Evolutionary conservation across 2,113 vertebrate species (phyloP).

Genomic region (Pelvicachromis taeniatus): DNA sequence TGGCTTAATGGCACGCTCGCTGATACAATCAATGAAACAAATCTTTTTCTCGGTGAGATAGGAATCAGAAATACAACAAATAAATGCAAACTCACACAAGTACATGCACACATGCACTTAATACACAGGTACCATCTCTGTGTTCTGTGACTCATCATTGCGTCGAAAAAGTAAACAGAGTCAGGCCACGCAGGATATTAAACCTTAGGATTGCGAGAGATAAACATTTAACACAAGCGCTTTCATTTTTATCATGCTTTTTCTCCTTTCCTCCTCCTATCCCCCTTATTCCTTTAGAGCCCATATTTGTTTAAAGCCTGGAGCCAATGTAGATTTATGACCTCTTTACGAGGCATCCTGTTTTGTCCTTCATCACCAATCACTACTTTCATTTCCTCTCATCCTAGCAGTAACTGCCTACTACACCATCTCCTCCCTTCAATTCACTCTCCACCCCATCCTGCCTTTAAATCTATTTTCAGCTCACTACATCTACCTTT

Average conservation of each 20-base stretch:
- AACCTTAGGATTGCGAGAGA: slow-evolving; percentile 17
- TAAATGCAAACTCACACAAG: slow-evolving; percentile 1
- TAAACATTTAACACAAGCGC: slow-evolving; percentile 47
- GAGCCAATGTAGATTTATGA: slow-evolving; percentile 38
- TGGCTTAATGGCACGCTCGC: slow-evolving; percentile 11
- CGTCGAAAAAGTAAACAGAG: slow-evolving; percentile 14
- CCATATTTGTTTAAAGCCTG: slow-evolving; percentile 5
- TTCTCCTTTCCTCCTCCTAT: not conserved
- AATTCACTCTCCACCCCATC: not conserved
- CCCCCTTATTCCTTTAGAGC: not conserved
- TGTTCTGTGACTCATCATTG: not conserved
- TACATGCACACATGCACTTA: not conserved
- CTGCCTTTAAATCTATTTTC: not conserved
- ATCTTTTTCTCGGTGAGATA: slow-evolving; percentile 6
- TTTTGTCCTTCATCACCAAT: slow-evolving; percentile 3
- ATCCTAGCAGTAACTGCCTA: not conserved
- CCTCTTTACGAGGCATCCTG: slow-evolving; percentile 16
- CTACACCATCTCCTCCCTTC: not conserved
- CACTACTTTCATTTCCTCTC: slow-evolving; percentile 21
- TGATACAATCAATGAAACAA: slow-evolving; percentile 44
- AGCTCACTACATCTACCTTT: not conserved
- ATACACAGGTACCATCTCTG: not conserved
- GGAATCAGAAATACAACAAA: slow-evolving; percentile 13
- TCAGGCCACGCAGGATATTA: slow-evolving; percentile 60
- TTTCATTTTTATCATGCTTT: slow-evolving; percentile 16